A percentile compares a stretch with the other conserved stretches of the same genome.
phyloP scores from a whole-genome alignment of 2,797 vertebrate species.

The Sciaenops ocellatus region DNA sequence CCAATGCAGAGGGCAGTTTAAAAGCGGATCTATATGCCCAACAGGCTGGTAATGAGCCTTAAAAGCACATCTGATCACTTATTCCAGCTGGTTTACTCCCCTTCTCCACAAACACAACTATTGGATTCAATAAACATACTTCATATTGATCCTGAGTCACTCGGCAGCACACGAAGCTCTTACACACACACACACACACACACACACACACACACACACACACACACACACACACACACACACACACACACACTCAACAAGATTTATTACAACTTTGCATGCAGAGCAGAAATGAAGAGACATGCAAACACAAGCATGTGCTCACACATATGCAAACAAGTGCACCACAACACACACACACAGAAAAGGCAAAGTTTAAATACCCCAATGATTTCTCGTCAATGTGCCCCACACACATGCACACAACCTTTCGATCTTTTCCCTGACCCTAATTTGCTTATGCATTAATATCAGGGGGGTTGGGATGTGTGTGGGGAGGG shows the following conservation, averaged over 20 bases:
- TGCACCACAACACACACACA: slow-evolving; percentile 2
- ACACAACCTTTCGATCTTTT: slow-evolving; percentile 54
- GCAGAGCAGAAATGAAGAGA: slow-evolving; percentile 53
- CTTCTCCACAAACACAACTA: slow-evolving; percentile 71
- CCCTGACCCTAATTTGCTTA: slow-evolving; percentile 70
- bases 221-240: slow-evolving; percentile 38
- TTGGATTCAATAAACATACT: slow-evolving; percentile 81
- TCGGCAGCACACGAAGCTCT: slow-evolving; percentile 58
- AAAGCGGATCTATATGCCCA: slow-evolving; percentile 71
- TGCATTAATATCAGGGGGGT: slow-evolving; percentile 64
- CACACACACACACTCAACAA: slow-evolving; percentile 55
- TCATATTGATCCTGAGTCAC: slow-evolving; percentile 75
- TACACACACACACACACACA: slow-evolving; percentile 40
- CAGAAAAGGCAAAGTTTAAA: slow-evolving; percentile 58
- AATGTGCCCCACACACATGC: slow-evolving; percentile 39
- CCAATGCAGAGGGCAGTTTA: slow-evolving; percentile 49
- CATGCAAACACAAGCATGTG: slow-evolving; percentile 27
- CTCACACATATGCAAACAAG: slow-evolving; percentile 17
- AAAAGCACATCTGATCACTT: slow-evolving; percentile 76
- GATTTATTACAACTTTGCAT: slow-evolving; percentile 76
- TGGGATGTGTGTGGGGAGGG: slow-evolving; percentile 63
- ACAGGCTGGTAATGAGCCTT: slow-evolving; percentile 75
- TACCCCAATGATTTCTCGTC: slow-evolving; percentile 65
- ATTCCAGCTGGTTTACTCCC: slow-evolving; percentile 74
- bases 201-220: slow-evolving; percentile 33